These are phyloP conservation scores for Ferdinandea cuprea DNA, from an alignment of 2,888 invertebrate species.

Conservation along the genomic window DNA sequence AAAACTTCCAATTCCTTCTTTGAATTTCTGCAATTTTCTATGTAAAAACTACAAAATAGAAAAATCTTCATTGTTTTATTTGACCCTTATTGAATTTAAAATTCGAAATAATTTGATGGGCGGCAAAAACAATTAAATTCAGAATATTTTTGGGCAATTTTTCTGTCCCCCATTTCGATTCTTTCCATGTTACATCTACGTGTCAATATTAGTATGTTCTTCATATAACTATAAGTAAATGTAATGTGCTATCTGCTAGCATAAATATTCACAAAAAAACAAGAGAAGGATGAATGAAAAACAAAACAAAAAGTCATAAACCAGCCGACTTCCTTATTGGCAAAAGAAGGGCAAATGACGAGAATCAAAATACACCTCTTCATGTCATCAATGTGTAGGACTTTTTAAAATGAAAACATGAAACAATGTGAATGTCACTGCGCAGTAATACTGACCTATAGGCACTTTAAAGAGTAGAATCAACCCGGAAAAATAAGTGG, in stretches of 20 bases:
- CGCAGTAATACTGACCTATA: slow-evolving; percentile 74
- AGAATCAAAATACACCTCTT: slow-evolving; percentile 57
- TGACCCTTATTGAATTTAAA: no score
- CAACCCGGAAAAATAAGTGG: slow-evolving; percentile 32
- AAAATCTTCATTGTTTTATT: no score
- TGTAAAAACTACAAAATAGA: no score
- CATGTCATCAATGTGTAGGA: slow-evolving; percentile 41
- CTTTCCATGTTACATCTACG: no score
- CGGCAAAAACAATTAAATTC: no score
- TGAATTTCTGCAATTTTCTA: no score
- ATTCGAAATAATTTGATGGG: no score
- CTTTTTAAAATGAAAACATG: slow-evolving; percentile 22
- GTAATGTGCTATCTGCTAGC: slow-evolving; percentile 28
- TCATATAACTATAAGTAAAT: no score
- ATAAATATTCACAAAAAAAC: slow-evolving; percentile 9
- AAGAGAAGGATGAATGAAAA: slow-evolving; percentile 50
- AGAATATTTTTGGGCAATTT: no score
- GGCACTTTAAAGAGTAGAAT: slow-evolving; percentile 42
- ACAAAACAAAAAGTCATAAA: slow-evolving; percentile 57
- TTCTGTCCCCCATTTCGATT: no score
- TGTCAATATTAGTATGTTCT: no score
- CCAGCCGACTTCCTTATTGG: slow-evolving; percentile 50
- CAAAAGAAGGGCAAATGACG: slow-evolving; percentile 64
- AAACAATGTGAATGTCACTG: slow-evolving; percentile 52
- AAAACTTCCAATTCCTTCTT: no score